Evolutionary conservation across 2,113 vertebrate species (phyloP), one percentile per base, ranked within the genome.

Genomic region (Chrysemys picta): DNA sequence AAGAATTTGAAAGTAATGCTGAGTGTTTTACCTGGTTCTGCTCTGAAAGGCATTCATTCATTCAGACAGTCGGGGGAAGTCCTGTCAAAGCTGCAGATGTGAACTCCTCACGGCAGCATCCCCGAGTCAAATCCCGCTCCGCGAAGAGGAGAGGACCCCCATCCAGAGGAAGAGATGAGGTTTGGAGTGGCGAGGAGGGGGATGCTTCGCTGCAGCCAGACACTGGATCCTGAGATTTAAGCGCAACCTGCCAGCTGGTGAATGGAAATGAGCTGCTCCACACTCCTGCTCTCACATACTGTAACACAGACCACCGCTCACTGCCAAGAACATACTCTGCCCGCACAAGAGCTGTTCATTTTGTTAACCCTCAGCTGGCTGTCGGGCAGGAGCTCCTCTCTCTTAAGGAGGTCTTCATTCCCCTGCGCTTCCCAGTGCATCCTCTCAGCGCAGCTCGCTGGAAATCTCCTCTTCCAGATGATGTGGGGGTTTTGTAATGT

Each of bases 1-100:
- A 22, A 6, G 16, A 65, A 4, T 16, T 0, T 25, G 0, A n/a
- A 4, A 75, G 27, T 4, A 0, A 13, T 1, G 49, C 53, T 81
- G 12, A 4, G 49, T 91, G 91, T 31, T 98, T 97, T 97, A 98
- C 98, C 98, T 97, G 97, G 49, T 79, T 96, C 78, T 79, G 95
- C 93, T 62, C 6, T 78, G 45, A 54, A 91, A 80, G 56, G 52
- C 85, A 1, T 94, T 97, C 98, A 94, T 96, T 84, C 45, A 96
- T 80, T 83, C 93, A 29, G 91, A 9, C 75, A 13, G 79, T 25
- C 56, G 6, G 21, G 85, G 93, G 57, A 92, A 42, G 87, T 85
- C 84, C 93, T 1, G 88, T 82, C 72, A 2, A 94, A 29, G 85
- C 35, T 12, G 91, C 93, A 16, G 83, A 72, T 2, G 35, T 57